phyloP scores from a whole-genome alignment of 2,797 vertebrate genomes.

The Dryobates pubescens region DNA sequence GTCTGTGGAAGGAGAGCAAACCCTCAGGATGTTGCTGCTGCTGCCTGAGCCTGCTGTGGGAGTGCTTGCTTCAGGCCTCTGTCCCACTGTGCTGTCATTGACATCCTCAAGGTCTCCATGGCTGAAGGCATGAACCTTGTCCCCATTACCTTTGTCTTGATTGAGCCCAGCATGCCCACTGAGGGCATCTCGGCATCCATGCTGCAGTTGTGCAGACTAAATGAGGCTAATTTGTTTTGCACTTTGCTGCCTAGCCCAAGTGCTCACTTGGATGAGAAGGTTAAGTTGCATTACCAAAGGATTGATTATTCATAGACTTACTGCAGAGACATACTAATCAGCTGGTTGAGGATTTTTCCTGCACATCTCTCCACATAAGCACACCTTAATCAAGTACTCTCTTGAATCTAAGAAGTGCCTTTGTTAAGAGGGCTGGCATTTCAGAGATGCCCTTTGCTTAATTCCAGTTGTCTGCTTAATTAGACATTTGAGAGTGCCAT shows the following conservation, averaged over 20 bases:
- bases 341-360: constrained; percentile 2
- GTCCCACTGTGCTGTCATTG: not conserved
- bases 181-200: not conserved
- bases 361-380: not conserved
- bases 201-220: not conserved
- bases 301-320: not conserved
- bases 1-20: not conserved
- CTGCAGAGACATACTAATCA: not conserved
- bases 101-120: not conserved
- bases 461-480: constrained; percentile 76
- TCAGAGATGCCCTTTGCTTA: constrained; percentile 72
- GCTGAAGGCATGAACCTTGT: rapidly evolving
- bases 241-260: not conserved
- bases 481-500: constrained; percentile 63
- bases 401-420: constrained; percentile 64
- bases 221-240: not conserved
- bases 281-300: constrained; percentile 14
- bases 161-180: not conserved
- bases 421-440: constrained; percentile 47
- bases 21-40: not conserved
- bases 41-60: rapidly evolving
- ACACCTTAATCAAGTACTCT: constrained; percentile 71
- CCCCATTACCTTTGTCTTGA: not conserved
- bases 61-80: not conserved
- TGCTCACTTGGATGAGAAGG: constrained; percentile 6